Percentiles rank a stretch among this genome's conserved stretches.
phyloP scores from a whole-genome alignment of 2,797 vertebrate species.

The Sebastes ruberrimus region DNA sequence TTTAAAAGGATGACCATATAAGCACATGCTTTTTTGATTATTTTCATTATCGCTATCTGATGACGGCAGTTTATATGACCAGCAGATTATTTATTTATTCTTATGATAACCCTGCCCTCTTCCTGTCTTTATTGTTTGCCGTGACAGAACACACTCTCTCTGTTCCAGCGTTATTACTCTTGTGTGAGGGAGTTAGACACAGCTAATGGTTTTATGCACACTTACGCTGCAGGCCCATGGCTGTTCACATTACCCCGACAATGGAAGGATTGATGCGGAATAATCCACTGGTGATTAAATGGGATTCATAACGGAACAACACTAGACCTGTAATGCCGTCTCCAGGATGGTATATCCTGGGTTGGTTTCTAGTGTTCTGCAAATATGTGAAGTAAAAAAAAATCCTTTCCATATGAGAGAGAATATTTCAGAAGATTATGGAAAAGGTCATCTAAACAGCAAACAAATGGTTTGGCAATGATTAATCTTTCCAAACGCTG shows the following conservation, averaged over 20 bases:
- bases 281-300: slow-evolving; percentile 69
- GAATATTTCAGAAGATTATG: neutral
- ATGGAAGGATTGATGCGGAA: slow-evolving; percentile 62
- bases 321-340: slow-evolving; percentile 17
- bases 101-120: slow-evolving; percentile 1
- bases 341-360: slow-evolving; percentile 41
- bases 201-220: slow-evolving; percentile 70
- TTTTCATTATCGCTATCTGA: slow-evolving; percentile 22
- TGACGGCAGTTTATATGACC: slow-evolving; percentile 32
- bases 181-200: slow-evolving; percentile 52
- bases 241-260: slow-evolving; percentile 46
- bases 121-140: slow-evolving; percentile 18
- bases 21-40: slow-evolving; percentile 18
- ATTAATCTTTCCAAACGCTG: neutral
- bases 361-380: slow-evolving; percentile 10
- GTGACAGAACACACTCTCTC: slow-evolving; percentile 24
- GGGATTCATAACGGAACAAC: slow-evolving; percentile 45
- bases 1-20: slow-evolving; percentile 25
- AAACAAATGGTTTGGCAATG: slow-evolving; percentile 26
- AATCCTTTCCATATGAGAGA: neutral
- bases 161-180: slow-evolving; percentile 28
- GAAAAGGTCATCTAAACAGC: neutral
- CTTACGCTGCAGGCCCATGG: slow-evolving; percentile 38
- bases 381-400: slow-evolving; percentile 35
- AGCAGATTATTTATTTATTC: slow-evolving; percentile 14